Percentiles rank a stretch among this genome's conserved stretches.
These are phyloP conservation scores for Muricea muricata DNA, from an alignment of 92 coral and sea anemone species.

Conservation along the genomic window DNA sequence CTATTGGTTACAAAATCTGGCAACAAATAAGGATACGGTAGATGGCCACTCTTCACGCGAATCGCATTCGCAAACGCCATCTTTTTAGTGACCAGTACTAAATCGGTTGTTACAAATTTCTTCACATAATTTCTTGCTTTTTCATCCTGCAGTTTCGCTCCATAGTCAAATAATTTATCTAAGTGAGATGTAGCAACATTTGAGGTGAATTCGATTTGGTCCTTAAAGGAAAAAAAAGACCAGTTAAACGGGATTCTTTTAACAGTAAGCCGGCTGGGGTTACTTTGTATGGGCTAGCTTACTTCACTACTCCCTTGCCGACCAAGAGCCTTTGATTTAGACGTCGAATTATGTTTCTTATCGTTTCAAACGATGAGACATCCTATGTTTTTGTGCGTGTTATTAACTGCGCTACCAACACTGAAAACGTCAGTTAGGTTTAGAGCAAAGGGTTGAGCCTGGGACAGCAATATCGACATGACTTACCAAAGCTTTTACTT, in stretches of 20 bases:
- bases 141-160: conserved; percentile 72
- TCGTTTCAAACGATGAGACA: no score
- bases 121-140: conserved; percentile 70
- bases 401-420: no score
- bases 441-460: no score
- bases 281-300: no score
- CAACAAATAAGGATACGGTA: conserved; percentile 89
- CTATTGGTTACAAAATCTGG: conserved; percentile 91
- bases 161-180: conserved; percentile 91
- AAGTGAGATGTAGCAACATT: conserved; percentile 89
- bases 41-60: conserved; percentile 70
- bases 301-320: no score
- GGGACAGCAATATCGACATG: no score
- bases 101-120: conserved; percentile 62
- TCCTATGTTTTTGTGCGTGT: no score
- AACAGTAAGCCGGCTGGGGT: no score
- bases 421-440: no score
- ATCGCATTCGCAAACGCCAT: conserved; percentile 77
- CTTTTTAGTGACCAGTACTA: conserved; percentile 60
- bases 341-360: no score
- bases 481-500: conserved; percentile 95
- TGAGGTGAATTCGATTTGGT: conserved; percentile 87
- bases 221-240: conserved; percentile 67
- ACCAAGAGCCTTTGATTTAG: no score
- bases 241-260: no score